A percentile compares a stretch with the other conserved stretches of the same genome.
phyloP scores from a whole-genome alignment of 2,888 invertebrate species.

The Minunthozetes semirufus region DNA sequence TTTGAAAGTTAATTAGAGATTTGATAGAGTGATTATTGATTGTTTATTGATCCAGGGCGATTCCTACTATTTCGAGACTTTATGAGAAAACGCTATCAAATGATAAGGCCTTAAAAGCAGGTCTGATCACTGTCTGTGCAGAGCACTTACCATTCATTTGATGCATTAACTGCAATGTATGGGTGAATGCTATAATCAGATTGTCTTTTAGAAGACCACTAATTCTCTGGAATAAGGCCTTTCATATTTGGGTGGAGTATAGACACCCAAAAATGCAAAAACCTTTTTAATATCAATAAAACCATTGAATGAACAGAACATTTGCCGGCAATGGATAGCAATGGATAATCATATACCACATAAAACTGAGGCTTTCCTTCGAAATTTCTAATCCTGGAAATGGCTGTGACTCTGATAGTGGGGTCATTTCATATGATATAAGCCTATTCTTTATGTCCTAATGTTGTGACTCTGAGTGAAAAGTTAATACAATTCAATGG shows the following conservation, averaged over 20 bases:
- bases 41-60: too few relatives aligned
- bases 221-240: background rate
- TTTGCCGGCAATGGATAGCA: too few relatives aligned
- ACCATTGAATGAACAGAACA: too few relatives aligned
- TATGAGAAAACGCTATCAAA: background rate
- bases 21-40: too few relatives aligned
- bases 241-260: slow-evolving; percentile 18
- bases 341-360: background rate
- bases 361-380: background rate
- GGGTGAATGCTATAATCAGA: slow-evolving; percentile 24
- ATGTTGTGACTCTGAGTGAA: slow-evolving; percentile 13
- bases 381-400: background rate
- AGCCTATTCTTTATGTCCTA: slow-evolving; percentile 7
- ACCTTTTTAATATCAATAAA: slow-evolving; percentile 17
- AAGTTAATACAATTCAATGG: slow-evolving; percentile 24
- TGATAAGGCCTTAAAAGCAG: slow-evolving; percentile 26
- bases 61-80: too few relatives aligned
- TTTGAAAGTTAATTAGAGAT: too few relatives aligned
- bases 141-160: background rate
- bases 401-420: background rate
- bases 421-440: background rate
- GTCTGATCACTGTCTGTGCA: background rate
- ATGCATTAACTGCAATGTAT: background rate
- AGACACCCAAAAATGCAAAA: slow-evolving; percentile 11
- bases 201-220: slow-evolving; percentile 12